Conservation (phyloP, 1,140 invertebrate species). For the Antheraea mylitta region DNA sequence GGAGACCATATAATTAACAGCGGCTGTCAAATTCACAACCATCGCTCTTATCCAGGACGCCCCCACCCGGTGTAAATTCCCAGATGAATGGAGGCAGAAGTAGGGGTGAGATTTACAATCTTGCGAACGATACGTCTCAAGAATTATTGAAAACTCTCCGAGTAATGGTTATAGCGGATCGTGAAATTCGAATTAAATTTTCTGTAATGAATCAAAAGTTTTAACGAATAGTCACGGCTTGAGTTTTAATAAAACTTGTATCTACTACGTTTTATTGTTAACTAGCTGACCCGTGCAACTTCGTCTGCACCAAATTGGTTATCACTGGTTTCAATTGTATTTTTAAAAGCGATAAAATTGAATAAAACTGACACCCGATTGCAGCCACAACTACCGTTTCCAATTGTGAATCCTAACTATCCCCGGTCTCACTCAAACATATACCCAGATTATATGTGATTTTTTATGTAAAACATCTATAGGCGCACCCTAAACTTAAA, state of each 20-base stretch:
- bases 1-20: conserved; percentile 65
- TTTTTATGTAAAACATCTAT: too few relatives aligned
- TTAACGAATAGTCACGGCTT: conserved; percentile 11
- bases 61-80: conserved; percentile 11
- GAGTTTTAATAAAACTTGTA: background rate
- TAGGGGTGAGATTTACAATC: conserved; percentile 14
- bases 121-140: conserved; percentile 13
- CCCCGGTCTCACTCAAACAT: too few relatives aligned
- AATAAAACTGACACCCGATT: too few relatives aligned
- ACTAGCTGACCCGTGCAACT: too few relatives aligned
- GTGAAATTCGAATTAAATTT: conserved; percentile 15
- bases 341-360: too few relatives aligned
- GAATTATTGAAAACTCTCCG: conserved; percentile 8
- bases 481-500: too few relatives aligned
- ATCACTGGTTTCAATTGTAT: too few relatives aligned
- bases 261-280: background rate
- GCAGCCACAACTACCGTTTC: too few relatives aligned
- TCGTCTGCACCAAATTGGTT: too few relatives aligned
- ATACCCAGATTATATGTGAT: too few relatives aligned
- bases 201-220: conserved; percentile 17
- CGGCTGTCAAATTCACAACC: conserved; percentile 66
- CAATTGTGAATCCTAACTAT: too few relatives aligned
- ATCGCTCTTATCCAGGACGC: conserved; percentile 38
- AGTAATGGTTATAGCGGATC: conserved; percentile 3
- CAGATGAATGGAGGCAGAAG: conserved; percentile 17